phyloP scores from a whole-genome alignment of 1,140 invertebrate species.

The Manduca sexta region DNA sequence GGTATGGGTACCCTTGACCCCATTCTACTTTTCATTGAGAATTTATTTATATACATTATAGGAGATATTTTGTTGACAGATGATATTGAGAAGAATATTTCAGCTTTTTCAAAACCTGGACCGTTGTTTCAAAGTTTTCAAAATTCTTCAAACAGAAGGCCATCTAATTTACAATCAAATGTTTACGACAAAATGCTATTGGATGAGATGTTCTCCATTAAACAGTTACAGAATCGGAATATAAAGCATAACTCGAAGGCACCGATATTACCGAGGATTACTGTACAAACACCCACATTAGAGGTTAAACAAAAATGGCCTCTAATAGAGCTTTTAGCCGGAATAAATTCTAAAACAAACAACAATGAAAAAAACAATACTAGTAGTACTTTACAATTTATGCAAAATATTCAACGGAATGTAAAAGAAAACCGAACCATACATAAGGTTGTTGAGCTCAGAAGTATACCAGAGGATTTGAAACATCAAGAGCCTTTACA shows the following conservation, averaged over 20 bases:
- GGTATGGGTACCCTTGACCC: too few species aligned
- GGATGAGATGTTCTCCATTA: constrained; percentile 50
- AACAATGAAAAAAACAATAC: too few species aligned
- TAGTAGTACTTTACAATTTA: too few species aligned
- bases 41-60: too few species aligned
- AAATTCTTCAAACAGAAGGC: constrained; percentile 16
- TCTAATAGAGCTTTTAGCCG: constrained; percentile 24
- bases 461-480: constrained; percentile 2
- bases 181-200: constrained; percentile 55
- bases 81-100: background rate
- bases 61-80: too few species aligned
- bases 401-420: too few species aligned
- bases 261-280: constrained; percentile 22
- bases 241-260: constrained; percentile 17
- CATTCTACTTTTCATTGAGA: too few species aligned
- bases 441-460: constrained; percentile 4
- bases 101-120: constrained; percentile 5
- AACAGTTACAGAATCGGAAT: constrained; percentile 38
- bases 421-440: background rate
- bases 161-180: constrained; percentile 41
- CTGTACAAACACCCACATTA: constrained; percentile 35
- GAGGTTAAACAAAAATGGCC: constrained; percentile 51
- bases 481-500: background rate
- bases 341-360: background rate
- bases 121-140: constrained; percentile 18